Base-by-base conservation (phyloP, 2,113 vertebrate genomes). In the Aspidoscelis tigris region DNA sequence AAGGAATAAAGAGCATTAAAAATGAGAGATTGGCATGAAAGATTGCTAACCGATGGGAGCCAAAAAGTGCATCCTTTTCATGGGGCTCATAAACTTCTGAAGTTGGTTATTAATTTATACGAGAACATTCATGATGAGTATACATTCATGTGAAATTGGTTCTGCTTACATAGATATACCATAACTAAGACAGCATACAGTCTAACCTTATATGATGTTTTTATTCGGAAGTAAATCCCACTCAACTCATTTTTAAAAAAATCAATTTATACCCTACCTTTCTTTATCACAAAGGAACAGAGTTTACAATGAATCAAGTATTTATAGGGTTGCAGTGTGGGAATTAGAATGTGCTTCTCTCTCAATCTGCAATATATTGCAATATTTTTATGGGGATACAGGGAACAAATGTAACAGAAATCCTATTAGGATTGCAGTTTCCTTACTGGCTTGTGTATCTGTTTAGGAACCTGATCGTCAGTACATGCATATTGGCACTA, bases 401-500 rank as follows among this genome's bases (percentile, higher is more conserved):
- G n/a, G 66, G 84, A 39, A 47, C n/a, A 76, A 77, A 1, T 4
- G 43, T 82, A 12, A 24, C 1, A 18, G 76, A 83, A 78, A 47
- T 0, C 0, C 20, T 10, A 41, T 86, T 43, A 50, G 55, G 0
- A 44, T 39, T 61, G 5, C 3, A 1, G 7, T 5, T 12, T 44
- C 53, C 71, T 86, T 21, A 80, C 11, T 50, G 71, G 41, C 3
- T 12, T 68, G 5, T 44, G 64, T 50, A 26, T 78, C 10, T 64
- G 18, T 89, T 12, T 92, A 99, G 98, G 98, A 99, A 87, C 97
- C 97, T 2, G 98, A 99, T 91, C 93, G 98, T 82, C 98, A 99
- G 91, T 99, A 98, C 89, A 97, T 98, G 97, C 98, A 99, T 90
- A 98, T 99, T 43, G 98, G 98, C 82, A 99, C 97, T 81, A 99